A percentile compares a stretch with the other conserved stretches of the same genome.
Evolutionary conservation across 2,888 invertebrate genomes (phyloP).

Genomic region (Agrochola lota): DNA sequence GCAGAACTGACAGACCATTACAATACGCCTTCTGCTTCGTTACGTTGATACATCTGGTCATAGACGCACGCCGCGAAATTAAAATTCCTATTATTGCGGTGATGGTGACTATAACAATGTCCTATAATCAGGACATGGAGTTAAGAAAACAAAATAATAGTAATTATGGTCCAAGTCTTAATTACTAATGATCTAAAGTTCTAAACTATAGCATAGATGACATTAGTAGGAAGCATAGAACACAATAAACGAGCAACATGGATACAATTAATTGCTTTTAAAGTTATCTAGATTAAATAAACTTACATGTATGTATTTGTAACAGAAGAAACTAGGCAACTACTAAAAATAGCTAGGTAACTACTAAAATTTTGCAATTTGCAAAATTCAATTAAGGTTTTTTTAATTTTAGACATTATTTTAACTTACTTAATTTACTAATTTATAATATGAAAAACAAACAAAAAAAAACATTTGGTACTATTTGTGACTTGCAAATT

Average conservation of each 20-base stretch:
- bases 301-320: neutral
- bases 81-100: neutral
- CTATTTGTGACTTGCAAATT: neutral
- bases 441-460: too few species aligned
- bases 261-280: neutral
- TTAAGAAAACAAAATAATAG: neutral
- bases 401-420: too few species aligned
- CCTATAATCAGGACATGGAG: neutral
- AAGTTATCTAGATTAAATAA: neutral
- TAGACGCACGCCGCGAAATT: too few species aligned
- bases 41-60: too few species aligned
- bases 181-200: neutral
- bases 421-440: too few species aligned
- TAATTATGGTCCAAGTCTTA: neutral
- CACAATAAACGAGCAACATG: neutral
- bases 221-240: neutral
- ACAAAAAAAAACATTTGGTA: too few species aligned
- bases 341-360: too few species aligned
- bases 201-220: neutral
- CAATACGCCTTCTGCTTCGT: too few species aligned
- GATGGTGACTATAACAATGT: neutral
- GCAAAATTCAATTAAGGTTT: too few species aligned
- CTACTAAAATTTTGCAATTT: neutral
- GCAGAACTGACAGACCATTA: too few species aligned
- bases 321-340: neutral